Base-by-base conservation (phyloP, 2,888 invertebrate genomes). In the Altica lythri region DNA sequence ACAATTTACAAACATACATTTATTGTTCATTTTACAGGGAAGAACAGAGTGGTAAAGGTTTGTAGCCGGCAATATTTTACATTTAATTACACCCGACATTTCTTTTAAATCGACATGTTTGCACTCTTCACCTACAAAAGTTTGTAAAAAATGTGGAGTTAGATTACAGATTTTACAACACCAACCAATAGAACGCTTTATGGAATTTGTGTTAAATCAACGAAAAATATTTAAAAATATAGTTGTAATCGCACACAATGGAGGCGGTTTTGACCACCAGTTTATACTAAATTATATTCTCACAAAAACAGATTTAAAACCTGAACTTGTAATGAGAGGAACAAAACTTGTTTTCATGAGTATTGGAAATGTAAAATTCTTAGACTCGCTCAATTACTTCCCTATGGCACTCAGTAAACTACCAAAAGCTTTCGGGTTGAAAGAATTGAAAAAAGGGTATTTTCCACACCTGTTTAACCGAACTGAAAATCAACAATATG, bases 301-400 rank as follows among this genome's bases (percentile, higher is more conserved):
- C 32, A 37, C 45, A 17, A 48, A 52, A 32, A 44, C 49, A 43
- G 30, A 37, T 35, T 25, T 19, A 17, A 45, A 51, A 1, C 46
- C 46, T 9, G 57, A 57, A 14, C 35, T 58, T 6, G 49, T 58
- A 12, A 59, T 55, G 40, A 10, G 51, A 2, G 59, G 57, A 4
- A 57, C 59, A 37, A 59, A 59, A 46, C 18, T 48, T 19, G 27
- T 60, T n/a, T 42, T 49, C 35, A 57, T 57, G 57, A 29, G 12
- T 6, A 17, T 50, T n/a, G 22, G 38, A 27, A 57, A 56, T 38
- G 42, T 59, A 18, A 53, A 45, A 45, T 56, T 60, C 27, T 35
- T 55, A n/a, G 60, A 59, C 66, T 72, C 74, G 71, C 14, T 61
- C 17, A 61, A 65, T 30, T 57, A 62, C 45, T 61, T 64, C 10